Percentiles rank a stretch among this genome's conserved stretches.
These are phyloP conservation scores for Anguilla anguilla DNA, from an alignment of 2,797 vertebrate genomes.

Conservation along the genomic window DNA sequence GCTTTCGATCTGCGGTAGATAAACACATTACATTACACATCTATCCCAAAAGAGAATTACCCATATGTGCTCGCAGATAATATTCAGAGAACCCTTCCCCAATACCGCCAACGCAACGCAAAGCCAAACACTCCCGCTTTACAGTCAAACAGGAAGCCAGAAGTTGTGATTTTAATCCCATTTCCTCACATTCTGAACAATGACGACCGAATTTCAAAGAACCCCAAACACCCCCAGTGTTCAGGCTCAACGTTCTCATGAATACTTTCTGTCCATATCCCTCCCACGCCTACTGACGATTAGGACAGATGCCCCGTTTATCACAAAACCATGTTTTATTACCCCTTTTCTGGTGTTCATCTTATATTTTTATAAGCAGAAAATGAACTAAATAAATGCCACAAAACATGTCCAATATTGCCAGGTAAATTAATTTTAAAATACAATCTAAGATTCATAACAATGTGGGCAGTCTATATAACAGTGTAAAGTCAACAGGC, in stretches of 20 bases:
- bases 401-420: conserved; percentile 40
- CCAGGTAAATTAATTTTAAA: conserved; percentile 30
- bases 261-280: no score
- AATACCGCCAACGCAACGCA: neutral
- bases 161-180: conserved; percentile 6
- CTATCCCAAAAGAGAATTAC: conserved; percentile 4
- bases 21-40: neutral
- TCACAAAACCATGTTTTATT: no score
- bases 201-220: neutral
- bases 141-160: neutral
- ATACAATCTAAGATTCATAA: neutral
- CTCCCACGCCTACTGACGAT: no score
- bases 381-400: neutral
- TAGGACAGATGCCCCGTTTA: no score
- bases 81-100: neutral
- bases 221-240: neutral
- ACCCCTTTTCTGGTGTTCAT: neutral
- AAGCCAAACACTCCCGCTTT: neutral
- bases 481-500: no score
- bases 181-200: neutral
- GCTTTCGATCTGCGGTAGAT: neutral
- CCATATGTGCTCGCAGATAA: conserved; percentile 29
- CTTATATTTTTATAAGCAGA: no score
- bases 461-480: no score
- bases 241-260: neutral